phyloP scores from a whole-genome alignment of 2,888 invertebrate genomes.

The Taphrorychus bicolor region DNA sequence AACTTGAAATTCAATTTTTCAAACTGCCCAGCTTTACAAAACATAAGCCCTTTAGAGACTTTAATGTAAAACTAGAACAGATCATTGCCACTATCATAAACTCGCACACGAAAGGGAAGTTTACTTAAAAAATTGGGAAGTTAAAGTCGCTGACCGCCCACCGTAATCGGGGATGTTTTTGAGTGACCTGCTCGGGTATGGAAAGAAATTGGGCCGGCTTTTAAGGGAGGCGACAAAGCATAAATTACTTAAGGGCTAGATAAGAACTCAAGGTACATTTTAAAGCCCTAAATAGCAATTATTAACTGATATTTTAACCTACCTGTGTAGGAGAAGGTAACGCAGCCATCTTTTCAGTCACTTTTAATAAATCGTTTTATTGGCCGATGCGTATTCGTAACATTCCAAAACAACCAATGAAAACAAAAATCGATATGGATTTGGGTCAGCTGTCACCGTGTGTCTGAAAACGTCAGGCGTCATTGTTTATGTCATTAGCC shows the following conservation, averaged over 20 bases:
- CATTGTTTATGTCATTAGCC: too few species aligned
- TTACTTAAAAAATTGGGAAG: not conserved
- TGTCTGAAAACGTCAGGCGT: not conserved
- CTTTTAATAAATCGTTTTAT: slow-evolving; percentile 40
- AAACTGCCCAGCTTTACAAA: too few species aligned
- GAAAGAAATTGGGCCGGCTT: not conserved
- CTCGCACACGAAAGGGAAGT: not conserved
- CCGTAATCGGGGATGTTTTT: slow-evolving; percentile 33
- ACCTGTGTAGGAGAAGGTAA: slow-evolving; percentile 87
- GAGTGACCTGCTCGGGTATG: not conserved
- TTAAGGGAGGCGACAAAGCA: too few species aligned
- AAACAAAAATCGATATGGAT: slow-evolving; percentile 30
- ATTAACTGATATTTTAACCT: slow-evolving; percentile 51
- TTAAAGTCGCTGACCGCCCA: slow-evolving; percentile 33
- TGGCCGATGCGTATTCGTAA: slow-evolving; percentile 36
- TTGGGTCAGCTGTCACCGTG: not conserved
- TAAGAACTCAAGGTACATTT: not conserved
- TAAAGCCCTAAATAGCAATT: not conserved
- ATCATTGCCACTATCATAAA: not conserved
- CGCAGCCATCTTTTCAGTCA: slow-evolving; percentile 78
- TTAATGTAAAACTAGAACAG: too few species aligned
- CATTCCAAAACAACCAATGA: slow-evolving; percentile 26
- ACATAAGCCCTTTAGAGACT: too few species aligned
- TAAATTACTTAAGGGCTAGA: not conserved
- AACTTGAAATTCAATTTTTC: too few species aligned